Base-by-base conservation (phyloP, 1,140 invertebrate genomes). In the Chelonus insularis region DNA sequence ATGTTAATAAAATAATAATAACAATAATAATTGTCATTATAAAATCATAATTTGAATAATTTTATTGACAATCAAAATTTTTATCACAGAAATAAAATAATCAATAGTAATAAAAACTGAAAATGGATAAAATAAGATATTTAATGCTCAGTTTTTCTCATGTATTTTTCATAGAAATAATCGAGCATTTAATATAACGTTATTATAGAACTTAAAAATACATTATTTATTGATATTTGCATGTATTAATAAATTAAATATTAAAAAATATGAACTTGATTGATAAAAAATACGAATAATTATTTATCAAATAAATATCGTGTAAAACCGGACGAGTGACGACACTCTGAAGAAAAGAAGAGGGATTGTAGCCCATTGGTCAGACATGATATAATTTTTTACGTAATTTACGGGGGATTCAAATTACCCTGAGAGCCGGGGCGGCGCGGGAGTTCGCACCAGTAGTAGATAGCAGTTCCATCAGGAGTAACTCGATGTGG, bases 391-490 rank as follows among this genome's bases (percentile, higher is more conserved):
- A 34, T 39, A 11, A 8, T 37, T 23, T 60, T 43, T 54, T 61
- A 25, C 43, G n/a, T 52, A 48, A 8, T 52, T 54, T 21, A 41
- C 51, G 62, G 63, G 64, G 67, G 62, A 70, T 70, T 62, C 63
- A 71, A 70, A 63, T 81, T 81, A 81, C 79, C 79, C 78, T 81
- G 79, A 72, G 77, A 81, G 72, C 78, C 77, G 77, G 77, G 78
- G 71, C 78, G 77, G 70, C 76, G 76, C 67, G 80, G 80, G 67
- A 82, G 75, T 73, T 92, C 90, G 81, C 90, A 92, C 90, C 90
- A 91, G 80, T 91, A 92, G 84, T 90, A 91, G 77, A 92, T 89
- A 67, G 87, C 86, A 21, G 90, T 92, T 65, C 90, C 90, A 81
- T 92, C 90, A 21, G 89, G 88, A 34, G 89, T 91, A 66, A 87